phyloP scores from a whole-genome alignment of 1,140 invertebrate genomes.

The Scylla paramamosain region DNA sequence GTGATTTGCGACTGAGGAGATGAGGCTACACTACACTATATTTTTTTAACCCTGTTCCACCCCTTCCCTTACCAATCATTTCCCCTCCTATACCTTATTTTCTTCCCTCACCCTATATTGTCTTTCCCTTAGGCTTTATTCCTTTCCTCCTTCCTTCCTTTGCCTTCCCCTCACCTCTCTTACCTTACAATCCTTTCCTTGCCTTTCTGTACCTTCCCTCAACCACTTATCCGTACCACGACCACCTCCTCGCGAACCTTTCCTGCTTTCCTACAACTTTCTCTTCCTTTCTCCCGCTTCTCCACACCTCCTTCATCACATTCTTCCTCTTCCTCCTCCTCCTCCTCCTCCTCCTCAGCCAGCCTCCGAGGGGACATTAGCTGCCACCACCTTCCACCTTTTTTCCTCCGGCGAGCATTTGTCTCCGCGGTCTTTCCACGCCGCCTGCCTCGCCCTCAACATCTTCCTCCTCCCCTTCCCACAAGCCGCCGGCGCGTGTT shows the following conservation, averaged over 20 bases:
- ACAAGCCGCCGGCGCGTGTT: neutral
- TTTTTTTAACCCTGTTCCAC: neutral
- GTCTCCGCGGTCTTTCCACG: neutral
- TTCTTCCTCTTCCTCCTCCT: neutral
- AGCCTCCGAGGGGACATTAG: neutral
- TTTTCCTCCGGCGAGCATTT: slow-evolving; percentile 1
- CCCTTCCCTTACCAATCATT: neutral
- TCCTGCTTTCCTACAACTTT: neutral
- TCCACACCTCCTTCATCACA: neutral
- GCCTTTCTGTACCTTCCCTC: no score
- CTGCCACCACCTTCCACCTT: neutral
- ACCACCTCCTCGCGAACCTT: neutral
- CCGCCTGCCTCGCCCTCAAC: neutral
- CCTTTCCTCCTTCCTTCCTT: neutral
- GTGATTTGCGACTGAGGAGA: no score
- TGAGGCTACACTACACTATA: no score
- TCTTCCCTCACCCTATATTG: neutral
- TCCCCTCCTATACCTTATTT: neutral
- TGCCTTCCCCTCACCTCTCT: neutral
- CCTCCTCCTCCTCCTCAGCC: neutral
- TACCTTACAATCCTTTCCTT: no score
- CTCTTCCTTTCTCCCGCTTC: neutral
- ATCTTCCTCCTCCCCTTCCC: neutral
- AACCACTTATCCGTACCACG: no score
- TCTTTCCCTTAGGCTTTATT: neutral